Evolutionary conservation across 1,140 invertebrate species (phyloP).

Genomic region (Lepidostoma basale): DNA sequence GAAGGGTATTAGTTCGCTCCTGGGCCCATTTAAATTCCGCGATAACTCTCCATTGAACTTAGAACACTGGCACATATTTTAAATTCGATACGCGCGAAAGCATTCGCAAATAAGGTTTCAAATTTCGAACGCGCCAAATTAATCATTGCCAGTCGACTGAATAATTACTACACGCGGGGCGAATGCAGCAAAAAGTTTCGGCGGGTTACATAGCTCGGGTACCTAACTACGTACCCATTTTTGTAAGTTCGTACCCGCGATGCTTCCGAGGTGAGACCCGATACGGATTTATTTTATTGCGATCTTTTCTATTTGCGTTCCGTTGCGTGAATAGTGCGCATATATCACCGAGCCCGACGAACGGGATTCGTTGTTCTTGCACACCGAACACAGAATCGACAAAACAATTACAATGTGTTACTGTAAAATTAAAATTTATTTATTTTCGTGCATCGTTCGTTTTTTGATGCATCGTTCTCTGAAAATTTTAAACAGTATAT

Average conservation of each 20-base stretch:
- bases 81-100: background rate
- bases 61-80: no score
- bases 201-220: background rate
- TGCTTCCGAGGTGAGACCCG: background rate
- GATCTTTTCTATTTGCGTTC: background rate
- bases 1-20: no score
- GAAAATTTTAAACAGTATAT: no score
- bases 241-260: no score
- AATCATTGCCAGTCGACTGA: conserved; percentile 22
- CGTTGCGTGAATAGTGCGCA: background rate
- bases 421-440: no score
- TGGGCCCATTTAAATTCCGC: no score
- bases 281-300: background rate
- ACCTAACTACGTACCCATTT: no score
- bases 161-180: conserved; percentile 17
- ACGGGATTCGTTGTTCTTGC: background rate
- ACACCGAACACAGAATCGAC: no score
- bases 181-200: conserved; percentile 7
- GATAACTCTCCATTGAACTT: no score
- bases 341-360: background rate
- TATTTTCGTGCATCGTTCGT: no score
- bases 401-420: no score
- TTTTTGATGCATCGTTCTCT: no score
- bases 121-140: conserved; percentile 26
- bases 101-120: conserved; percentile 10